phyloP scores from a whole-genome alignment of 2,113 vertebrate species.

The Cariama cristata region DNA sequence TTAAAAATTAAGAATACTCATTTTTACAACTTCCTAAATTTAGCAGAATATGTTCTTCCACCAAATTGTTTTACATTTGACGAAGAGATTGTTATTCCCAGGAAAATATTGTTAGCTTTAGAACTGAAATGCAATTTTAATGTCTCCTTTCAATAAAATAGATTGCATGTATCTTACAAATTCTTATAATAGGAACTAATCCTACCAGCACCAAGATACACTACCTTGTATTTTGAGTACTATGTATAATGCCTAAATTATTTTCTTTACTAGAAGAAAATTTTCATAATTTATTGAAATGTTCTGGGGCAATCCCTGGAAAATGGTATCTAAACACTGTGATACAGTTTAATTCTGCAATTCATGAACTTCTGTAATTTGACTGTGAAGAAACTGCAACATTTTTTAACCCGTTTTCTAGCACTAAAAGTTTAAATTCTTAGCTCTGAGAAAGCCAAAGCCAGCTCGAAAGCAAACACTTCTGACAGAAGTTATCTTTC shows the following conservation, averaged over 20 bases:
- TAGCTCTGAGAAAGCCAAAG: not conserved
- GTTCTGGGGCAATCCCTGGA: not conserved
- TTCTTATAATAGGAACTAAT: not conserved
- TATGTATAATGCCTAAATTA: not conserved
- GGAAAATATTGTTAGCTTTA: constrained; percentile 10
- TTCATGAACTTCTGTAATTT: not conserved
- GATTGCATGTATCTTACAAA: not conserved
- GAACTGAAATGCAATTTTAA: not conserved
- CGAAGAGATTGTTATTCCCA: constrained; percentile 9
- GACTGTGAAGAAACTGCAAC: not conserved
- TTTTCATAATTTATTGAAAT: not conserved
- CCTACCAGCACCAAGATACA: not conserved
- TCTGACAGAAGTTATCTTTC: not conserved
- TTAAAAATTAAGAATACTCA: constrained; percentile 73
- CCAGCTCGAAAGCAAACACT: not conserved
- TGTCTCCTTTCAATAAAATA: not conserved
- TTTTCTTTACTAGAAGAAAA: not conserved
- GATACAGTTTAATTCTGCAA: not conserved
- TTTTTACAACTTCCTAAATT: constrained; percentile 64
- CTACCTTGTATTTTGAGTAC: not conserved
- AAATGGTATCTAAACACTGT: not conserved
- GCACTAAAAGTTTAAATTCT: not conserved
- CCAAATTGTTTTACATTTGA: constrained; percentile 57
- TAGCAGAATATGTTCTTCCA: constrained; percentile 46
- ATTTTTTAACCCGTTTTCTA: not conserved